phyloP scores from a whole-genome alignment of 2,888 invertebrate species.

The Calephelis perditalis region DNA sequence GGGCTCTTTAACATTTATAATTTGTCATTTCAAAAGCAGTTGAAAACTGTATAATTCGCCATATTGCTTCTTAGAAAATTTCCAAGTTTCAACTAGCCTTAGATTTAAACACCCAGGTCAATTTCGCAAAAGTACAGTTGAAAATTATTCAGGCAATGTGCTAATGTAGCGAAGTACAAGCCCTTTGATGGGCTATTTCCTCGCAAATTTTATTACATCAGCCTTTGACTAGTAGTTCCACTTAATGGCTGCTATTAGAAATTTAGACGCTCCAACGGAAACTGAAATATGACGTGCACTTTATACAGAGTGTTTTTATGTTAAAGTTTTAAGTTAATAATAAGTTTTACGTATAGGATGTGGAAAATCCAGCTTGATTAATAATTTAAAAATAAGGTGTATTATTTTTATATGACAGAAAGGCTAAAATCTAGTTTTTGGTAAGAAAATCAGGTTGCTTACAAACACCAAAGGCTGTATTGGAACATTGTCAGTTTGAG shows the following conservation, averaged over 20 bases:
- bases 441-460: too few relatives aligned
- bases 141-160: constrained; percentile 5
- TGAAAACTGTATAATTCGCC: too few relatives aligned
- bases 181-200: constrained; percentile 31
- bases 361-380: too few relatives aligned
- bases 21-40: too few relatives aligned
- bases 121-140: constrained; percentile 6
- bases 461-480: too few relatives aligned
- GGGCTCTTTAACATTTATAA: too few relatives aligned
- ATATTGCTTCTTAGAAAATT: not conserved
- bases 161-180: constrained; percentile 16
- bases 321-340: constrained; percentile 1
- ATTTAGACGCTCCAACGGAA: constrained; percentile 9
- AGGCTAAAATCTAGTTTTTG: too few relatives aligned
- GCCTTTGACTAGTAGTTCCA: constrained; percentile 26
- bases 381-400: too few relatives aligned
- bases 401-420: too few relatives aligned
- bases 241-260: constrained; percentile 24
- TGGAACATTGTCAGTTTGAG: too few relatives aligned
- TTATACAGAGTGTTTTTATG: constrained; percentile 4
- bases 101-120: not conserved
- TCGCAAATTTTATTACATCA: constrained; percentile 32
- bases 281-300: constrained; percentile 8
- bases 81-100: not conserved
- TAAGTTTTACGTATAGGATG: not conserved